Evolutionary conservation across 2,888 invertebrate species (phyloP).

Genomic region (Orchesella flavescens): DNA sequence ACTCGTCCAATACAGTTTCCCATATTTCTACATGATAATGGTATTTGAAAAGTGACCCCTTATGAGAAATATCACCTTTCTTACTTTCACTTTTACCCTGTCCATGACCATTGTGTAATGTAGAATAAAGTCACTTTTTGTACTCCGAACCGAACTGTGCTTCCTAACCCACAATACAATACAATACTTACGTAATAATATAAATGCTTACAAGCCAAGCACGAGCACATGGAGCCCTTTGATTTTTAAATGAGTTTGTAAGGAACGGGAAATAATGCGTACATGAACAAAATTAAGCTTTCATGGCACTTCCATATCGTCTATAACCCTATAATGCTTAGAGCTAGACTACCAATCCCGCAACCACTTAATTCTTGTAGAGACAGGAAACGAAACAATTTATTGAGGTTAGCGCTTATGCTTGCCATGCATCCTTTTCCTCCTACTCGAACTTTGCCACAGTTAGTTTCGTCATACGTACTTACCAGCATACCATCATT

Average conservation of each 20-base stretch:
- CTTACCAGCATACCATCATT: too few species aligned
- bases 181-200: too few species aligned
- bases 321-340: background rate
- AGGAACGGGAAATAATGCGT: background rate
- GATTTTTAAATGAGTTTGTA: conserved; percentile 21
- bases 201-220: too few species aligned
- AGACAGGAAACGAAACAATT: conserved; percentile 62
- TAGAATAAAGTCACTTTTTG: too few species aligned
- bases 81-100: too few species aligned
- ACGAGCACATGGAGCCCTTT: background rate
- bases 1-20: conserved; percentile 47
- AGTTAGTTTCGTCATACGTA: background rate
- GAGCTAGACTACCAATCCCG: conserved; percentile 31
- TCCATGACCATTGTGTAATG: too few species aligned
- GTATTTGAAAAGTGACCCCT: too few species aligned
- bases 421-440: conserved; percentile 48
- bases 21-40: conserved; percentile 11
- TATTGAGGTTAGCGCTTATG: conserved; percentile 57
- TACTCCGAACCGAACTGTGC: too few species aligned
- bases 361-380: conserved; percentile 50
- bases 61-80: too few species aligned
- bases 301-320: background rate
- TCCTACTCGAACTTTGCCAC: background rate
- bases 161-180: too few species aligned
- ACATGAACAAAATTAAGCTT: conserved; percentile 26